phyloP scores from a whole-genome alignment of 1,140 invertebrate species.

The Aphaenogaster ashmeadi region DNA sequence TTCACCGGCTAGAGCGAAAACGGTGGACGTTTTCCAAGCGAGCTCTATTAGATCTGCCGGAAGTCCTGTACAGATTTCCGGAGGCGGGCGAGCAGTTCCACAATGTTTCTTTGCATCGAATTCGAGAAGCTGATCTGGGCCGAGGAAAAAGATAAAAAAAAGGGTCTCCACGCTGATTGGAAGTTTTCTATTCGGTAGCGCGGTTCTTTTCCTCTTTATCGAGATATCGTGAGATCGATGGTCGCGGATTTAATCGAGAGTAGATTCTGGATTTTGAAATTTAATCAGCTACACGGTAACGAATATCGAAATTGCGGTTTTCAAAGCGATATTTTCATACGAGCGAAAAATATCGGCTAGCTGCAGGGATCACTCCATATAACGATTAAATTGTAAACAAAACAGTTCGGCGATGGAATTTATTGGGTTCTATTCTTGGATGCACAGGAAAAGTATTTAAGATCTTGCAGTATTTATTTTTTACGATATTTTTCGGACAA shows the following conservation, averaged over 20 bases:
- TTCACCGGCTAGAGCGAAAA: slow-evolving; percentile 79
- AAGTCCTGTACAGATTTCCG: slow-evolving; percentile 71
- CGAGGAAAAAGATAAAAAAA: slow-evolving; percentile 63
- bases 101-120: slow-evolving; percentile 80
- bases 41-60: slow-evolving; percentile 76
- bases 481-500: neutral
- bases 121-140: slow-evolving; percentile 58
- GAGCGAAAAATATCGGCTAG: slow-evolving; percentile 19
- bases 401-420: neutral
- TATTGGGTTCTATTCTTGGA: neutral
- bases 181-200: slow-evolving; percentile 60
- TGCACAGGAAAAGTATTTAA: neutral
- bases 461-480: neutral
- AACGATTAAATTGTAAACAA: slow-evolving; percentile 34
- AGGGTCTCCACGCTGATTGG: slow-evolving; percentile 59
- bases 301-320: slow-evolving; percentile 35
- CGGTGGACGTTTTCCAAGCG: slow-evolving; percentile 79
- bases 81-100: slow-evolving; percentile 74
- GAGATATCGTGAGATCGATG: slow-evolving; percentile 57
- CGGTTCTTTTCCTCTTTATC: slow-evolving; percentile 43
- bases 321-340: slow-evolving; percentile 10
- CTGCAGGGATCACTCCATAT: neutral
- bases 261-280: slow-evolving; percentile 49
- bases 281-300: slow-evolving; percentile 17
- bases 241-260: slow-evolving; percentile 33